Evolutionary conservation across 2,797 vertebrate genomes (phyloP).

Genomic region (Bradypodion pumilum): DNA sequence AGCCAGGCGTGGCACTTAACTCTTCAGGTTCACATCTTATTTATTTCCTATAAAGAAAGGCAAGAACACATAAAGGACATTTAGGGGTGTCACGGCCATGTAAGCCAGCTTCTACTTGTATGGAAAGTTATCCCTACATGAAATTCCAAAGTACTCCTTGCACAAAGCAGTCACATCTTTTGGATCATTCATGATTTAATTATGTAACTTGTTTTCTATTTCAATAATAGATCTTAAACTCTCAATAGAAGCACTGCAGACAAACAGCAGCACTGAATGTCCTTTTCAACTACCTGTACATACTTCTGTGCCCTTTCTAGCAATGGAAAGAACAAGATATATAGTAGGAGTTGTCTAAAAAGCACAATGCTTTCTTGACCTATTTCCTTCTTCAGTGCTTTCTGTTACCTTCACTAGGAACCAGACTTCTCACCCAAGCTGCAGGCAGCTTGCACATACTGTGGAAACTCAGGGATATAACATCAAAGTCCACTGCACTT

Average conservation of each 20-base stretch:
- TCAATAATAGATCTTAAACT: conserved; percentile 64
- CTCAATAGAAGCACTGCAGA: conserved; percentile 64
- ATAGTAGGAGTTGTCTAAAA: conserved; percentile 65
- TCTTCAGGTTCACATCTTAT: not conserved
- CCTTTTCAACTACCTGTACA: conserved; percentile 74
- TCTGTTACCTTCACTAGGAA: conserved; percentile 61
- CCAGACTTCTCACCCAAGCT: conserved; percentile 43
- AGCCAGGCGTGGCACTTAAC: not conserved
- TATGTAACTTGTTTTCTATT: conserved; percentile 54
- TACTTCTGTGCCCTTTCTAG: conserved; percentile 72
- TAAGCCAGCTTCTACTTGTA: conserved; percentile 21
- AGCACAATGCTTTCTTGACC: conserved; percentile 68
- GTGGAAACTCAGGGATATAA: conserved; percentile 67
- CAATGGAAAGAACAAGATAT: conserved; percentile 74
- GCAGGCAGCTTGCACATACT: conserved; percentile 51
- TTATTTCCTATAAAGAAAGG: not conserved
- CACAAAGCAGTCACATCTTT: conserved; percentile 64
- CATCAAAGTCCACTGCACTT: conserved; percentile 67
- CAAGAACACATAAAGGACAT: not conserved
- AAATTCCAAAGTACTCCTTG: conserved; percentile 62
- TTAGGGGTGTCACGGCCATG: not conserved
- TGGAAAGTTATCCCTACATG: conserved; percentile 63
- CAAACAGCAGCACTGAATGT: conserved; percentile 68
- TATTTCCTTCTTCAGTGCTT: conserved; percentile 63
- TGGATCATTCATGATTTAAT: conserved; percentile 64